phyloP scores from a whole-genome alignment of 2,113 vertebrate species.

The Tetraodon nigroviridis region DNA sequence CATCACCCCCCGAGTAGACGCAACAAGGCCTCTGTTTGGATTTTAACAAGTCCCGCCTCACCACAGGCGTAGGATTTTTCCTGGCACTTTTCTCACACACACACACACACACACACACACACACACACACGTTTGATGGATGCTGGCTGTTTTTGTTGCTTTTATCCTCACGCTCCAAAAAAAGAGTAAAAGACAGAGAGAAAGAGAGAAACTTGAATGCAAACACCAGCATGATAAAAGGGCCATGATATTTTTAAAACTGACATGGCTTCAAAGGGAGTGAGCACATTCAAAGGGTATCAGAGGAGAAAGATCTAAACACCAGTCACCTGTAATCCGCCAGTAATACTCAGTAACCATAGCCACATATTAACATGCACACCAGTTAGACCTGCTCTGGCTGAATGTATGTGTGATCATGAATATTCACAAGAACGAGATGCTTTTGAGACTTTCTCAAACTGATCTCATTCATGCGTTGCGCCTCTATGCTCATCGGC shows the following conservation, averaged over 20 bases:
- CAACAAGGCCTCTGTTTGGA: constrained; percentile 24
- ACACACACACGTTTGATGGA: constrained; percentile 44
- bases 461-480: constrained; percentile 12
- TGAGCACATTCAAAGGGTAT: constrained; percentile 67
- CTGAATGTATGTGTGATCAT: constrained; percentile 2
- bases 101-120: constrained; percentile 24
- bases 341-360: constrained; percentile 59
- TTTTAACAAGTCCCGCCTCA: constrained; percentile 58
- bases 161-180: constrained; percentile 44
- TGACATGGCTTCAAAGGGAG: constrained; percentile 70
- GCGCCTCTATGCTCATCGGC: constrained; percentile 51
- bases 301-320: constrained; percentile 63
- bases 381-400: constrained; percentile 5
- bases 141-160: constrained; percentile 56
- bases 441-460: constrained; percentile 22
- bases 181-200: constrained; percentile 2
- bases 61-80: constrained; percentile 49
- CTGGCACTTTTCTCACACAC: constrained; percentile 27
- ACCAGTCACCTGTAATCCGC: constrained; percentile 71
- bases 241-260: constrained; percentile 64
- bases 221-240: constrained; percentile 66
- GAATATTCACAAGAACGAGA: constrained; percentile 27
- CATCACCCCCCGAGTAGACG: constrained; percentile 36
- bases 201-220: constrained; percentile 36
- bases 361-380: constrained; percentile 48